These are phyloP conservation scores for Drosophila vallismaia DNA, from an alignment of 2,888 invertebrate species.

Conservation along the genomic window DNA sequence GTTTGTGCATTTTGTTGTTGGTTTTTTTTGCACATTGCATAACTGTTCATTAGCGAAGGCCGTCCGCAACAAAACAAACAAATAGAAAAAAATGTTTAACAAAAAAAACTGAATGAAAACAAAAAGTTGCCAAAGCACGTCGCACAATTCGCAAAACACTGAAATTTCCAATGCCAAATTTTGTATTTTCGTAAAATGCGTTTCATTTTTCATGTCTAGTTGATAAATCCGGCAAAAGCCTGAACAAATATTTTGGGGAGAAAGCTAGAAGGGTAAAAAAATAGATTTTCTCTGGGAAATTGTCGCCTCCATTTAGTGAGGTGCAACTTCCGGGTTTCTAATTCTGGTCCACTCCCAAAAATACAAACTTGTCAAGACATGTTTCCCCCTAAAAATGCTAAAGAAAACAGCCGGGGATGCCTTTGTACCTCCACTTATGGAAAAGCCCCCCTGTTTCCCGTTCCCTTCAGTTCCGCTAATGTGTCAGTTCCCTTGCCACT, in stretches of 20 bases:
- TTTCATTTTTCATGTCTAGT: background rate
- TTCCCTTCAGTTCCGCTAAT: background rate
- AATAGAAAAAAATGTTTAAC: constrained; percentile 22
- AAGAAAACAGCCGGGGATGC: constrained; percentile 30
- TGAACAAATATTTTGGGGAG: background rate
- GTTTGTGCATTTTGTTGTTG: constrained; percentile 39
- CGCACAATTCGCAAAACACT: constrained; percentile 23
- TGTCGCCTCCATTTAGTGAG: constrained; percentile 26
- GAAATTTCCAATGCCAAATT: constrained; percentile 35
- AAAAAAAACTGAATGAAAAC: constrained; percentile 20
- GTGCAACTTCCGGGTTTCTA: constrained; percentile 60
- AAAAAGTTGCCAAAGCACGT: constrained; percentile 57
- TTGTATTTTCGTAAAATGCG: constrained; percentile 15
- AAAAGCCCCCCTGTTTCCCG: background rate
- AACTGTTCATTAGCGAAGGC: constrained; percentile 77
- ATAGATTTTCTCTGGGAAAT: background rate
- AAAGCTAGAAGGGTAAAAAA: background rate
- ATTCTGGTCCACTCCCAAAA: constrained; percentile 5
- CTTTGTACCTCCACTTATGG: background rate
- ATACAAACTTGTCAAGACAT: constrained; percentile 22
- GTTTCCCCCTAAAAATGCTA: constrained; percentile 56
- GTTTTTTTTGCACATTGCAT: constrained; percentile 70
- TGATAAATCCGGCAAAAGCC: too few species aligned
- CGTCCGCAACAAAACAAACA: constrained; percentile 50
- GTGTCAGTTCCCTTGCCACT: constrained; percentile 15